A percentile compares a stretch with the other conserved stretches of the same genome.
These are phyloP conservation scores for Acrossocheilus fasciatus DNA, from an alignment of 2,797 vertebrate genomes.

Conservation along the genomic window DNA sequence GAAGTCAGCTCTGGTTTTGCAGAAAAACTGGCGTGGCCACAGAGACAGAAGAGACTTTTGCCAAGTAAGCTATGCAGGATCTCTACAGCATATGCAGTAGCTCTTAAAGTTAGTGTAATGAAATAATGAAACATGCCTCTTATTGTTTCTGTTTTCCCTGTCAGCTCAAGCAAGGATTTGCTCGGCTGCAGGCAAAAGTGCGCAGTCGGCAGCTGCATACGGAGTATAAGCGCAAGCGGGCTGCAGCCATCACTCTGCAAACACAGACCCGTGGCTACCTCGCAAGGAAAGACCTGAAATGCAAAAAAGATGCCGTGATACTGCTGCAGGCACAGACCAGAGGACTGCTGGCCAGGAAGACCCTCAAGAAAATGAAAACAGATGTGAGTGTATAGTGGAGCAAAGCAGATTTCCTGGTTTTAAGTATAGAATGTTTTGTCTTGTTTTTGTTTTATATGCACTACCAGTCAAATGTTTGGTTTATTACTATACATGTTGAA, in stretches of 20 bases:
- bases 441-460: neutral
- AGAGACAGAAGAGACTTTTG: slow-evolving; percentile 66
- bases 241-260: slow-evolving; percentile 80
- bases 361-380: slow-evolving; percentile 65
- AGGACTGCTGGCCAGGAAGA: slow-evolving; percentile 79
- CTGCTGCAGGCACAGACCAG: slow-evolving; percentile 83
- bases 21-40: slow-evolving; percentile 86
- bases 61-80: slow-evolving; percentile 74
- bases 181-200: slow-evolving; percentile 83
- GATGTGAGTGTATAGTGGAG: slow-evolving; percentile 67
- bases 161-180: slow-evolving; percentile 82
- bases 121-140: slow-evolving; percentile 7
- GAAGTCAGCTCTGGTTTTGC: slow-evolving; percentile 82
- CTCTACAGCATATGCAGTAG: neutral
- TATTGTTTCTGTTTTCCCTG: slow-evolving; percentile 2
- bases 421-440: neutral
- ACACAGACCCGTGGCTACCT: slow-evolving; percentile 80
- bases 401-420: neutral
- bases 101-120: neutral
- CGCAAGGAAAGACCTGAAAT: slow-evolving; percentile 72
- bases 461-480: neutral
- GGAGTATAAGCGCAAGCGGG: slow-evolving; percentile 71
- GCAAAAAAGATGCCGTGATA: slow-evolving; percentile 75
- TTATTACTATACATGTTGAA: neutral
- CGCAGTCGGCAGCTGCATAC: slow-evolving; percentile 71